Evolutionary conservation across 2,888 invertebrate species (phyloP), one percentile per base, ranked within the genome.

Genomic region (Agrochola circellaris): DNA sequence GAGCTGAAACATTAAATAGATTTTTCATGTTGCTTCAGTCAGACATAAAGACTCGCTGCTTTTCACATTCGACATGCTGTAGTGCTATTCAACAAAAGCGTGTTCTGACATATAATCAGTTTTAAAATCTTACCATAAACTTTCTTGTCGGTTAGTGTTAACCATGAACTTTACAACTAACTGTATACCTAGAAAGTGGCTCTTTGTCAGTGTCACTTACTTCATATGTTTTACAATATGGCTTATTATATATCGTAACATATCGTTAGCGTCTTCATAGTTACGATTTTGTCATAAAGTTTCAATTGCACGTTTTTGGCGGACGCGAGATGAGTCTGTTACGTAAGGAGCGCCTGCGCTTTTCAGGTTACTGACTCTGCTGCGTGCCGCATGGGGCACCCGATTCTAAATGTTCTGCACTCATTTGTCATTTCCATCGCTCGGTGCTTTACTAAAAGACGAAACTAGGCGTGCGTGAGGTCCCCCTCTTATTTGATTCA

Each of bases 281-380:
- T 77, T 79, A 77, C 45, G 72, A 81, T 87, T 88, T 86, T 88
- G 88, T 87, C 88, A 88, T 83, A 83, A 77, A 71, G 75, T 87
- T 87, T 86, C 83, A 85, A 88, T 87, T 88, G 86, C 82, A 85
- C 79, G 84, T 87, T 86, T 84, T 78, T 81, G 83, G 86, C 84
- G 82, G 86, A 88, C 85, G 79, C 85, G 85, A 92, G 92, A 92
- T 92, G 92, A 88, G 83, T 84, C 64, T 73, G 86, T 95, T 95
- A 94, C 90, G 90, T 93, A 94, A 95, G 79, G 73, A 69, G 72
- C 61, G 34, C 34, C 74, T 81, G 90, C 73, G 73, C 75, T 84
- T 88, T 87, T 87, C 92, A 91, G 94, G 93, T 94, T 91, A 93
- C 88, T 92, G 92, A 93, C 93, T 89, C 90, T 87, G 70, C 84